Base-by-base conservation (phyloP, 2,797 vertebrate genomes). In the Pipistrellus pipistrellus region DNA sequence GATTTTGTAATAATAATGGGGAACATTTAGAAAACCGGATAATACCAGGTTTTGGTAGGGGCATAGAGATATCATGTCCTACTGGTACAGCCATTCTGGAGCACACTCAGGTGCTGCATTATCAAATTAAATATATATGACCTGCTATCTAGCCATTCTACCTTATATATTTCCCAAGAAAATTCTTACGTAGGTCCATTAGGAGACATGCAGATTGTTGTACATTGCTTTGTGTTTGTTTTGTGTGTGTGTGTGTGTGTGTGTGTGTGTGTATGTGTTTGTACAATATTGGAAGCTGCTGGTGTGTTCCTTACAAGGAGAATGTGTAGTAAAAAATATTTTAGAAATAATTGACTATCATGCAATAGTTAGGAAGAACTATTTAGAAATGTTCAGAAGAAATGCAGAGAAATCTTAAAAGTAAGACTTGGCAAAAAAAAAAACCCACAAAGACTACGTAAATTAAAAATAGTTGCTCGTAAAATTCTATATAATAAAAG, bases 381-480 rank as follows among this genome's bases (percentile, higher is more conserved):
- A 30, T 66, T 87, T 83, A 83, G 20, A 77, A 83, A 91, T 86
- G 46, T 71, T 55, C 38, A 44, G 38, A 82, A 71, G 55, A 46
- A 88, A 35, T 88, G 78, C 57, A 95, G 62, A 62, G 64, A 25
- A 90, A 57, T 93, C 62, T 46, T 87, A 84, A 88, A 87, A 88
- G 38, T 83, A 73, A 32, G 44, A 38, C 55, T 84, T 15, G 23
- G 21, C 73, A 66, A 53, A 83, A 38, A 38, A 38, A 3, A 38
- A 38, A 38, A n/a, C n/a, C n/a, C n/a, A n/a, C 38, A 95, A 91
- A 78, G 73, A 6, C 20, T 93, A 66, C 8, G 48, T 72, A 82
- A 87, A 84, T 93, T 77, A 62, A 62, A 91, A 95, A 68, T 55
- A 38, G 64, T 20, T 88, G 35, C 48, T 88, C 44, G 44, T 86